Base-by-base conservation (phyloP, 2,888 invertebrate species). In the Scaptomyza flava region DNA sequence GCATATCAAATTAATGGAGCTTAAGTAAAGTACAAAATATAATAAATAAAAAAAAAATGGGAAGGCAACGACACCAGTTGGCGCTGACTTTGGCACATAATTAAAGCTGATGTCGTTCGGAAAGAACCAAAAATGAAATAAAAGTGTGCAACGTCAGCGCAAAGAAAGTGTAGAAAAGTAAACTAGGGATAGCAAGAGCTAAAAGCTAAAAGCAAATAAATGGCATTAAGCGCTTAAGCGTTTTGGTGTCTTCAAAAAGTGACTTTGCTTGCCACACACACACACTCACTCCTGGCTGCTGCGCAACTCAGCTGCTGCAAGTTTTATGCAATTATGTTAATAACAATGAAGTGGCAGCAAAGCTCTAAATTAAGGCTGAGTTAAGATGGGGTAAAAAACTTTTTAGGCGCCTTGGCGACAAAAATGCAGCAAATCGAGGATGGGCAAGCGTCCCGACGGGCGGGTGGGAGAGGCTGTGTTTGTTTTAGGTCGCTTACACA, bases 251-350 rank as follows among this genome's bases (percentile, higher is more conserved):
- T 77, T 27, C 45, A 33, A 61, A 53, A 79, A 66, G 36, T 83
- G 81, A 78, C 86, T 60, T 47, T 67, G 84, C 79, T 47, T 67
- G 84, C 79, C 71, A 67, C 72, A n/a, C n/a, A 36, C 36, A n/a
- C 34, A 66, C 67, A 63, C 72, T n/a, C n/a, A 36, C 36, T 12
- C 5, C 1, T 59, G 60, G 61, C 67, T n/a, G 72, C 63, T 66
- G 77, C 72, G 45, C 53, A 56, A 51, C 63, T 77, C 81, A 64
- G 62, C 81, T 83, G 74, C 74, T 83, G 74, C 72, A 83, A 79
- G 75, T 79, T 79, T 85, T 78, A 77, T 86, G 86, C 88, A 85
- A 85, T 85, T 85, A 85, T 88, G 87, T 81, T 85, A 88, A 85
- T 88, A 88, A 88, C 84, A 84, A 84, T 79, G 82, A 77, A 64